Percentiles rank a stretch among this genome's conserved stretches.
Evolutionary conservation across 1,140 invertebrate genomes (phyloP).

Genomic region (Papilio aristodemus): DNA sequence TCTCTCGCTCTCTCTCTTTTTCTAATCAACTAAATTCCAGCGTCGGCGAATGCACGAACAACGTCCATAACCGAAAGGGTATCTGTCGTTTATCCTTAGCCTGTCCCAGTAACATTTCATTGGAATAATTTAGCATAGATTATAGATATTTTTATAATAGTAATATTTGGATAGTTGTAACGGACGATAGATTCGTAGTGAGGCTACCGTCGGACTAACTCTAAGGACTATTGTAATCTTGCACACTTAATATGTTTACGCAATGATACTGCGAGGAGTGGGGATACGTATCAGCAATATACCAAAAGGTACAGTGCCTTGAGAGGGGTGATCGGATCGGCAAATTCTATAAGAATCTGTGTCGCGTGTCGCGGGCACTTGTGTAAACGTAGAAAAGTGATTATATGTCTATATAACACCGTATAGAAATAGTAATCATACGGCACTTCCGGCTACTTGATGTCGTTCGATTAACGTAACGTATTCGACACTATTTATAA

Average conservation of each 20-base stretch:
- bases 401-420: constrained; percentile 79
- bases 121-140: constrained; percentile 73
- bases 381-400: constrained; percentile 61
- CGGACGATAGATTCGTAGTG: constrained; percentile 44
- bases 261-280: constrained; percentile 73
- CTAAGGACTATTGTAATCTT: constrained; percentile 68
- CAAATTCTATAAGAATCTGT: constrained; percentile 67
- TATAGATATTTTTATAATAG: constrained; percentile 79
- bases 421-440: constrained; percentile 80
- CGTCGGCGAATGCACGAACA: constrained; percentile 56
- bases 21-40: constrained; percentile 60
- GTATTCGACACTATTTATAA: constrained; percentile 68
- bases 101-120: constrained; percentile 72
- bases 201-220: constrained; percentile 37
- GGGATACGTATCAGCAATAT: constrained; percentile 79
- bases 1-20: too few species aligned
- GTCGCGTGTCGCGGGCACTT: constrained; percentile 52
- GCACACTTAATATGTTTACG: constrained; percentile 68
- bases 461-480: constrained; percentile 67
- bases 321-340: constrained; percentile 56
- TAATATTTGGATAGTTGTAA: constrained; percentile 69
- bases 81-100: constrained; percentile 78
- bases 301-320: constrained; percentile 79
- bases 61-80: constrained; percentile 65
- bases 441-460: constrained; percentile 70